Evolutionary conservation across 2,888 invertebrate genomes (phyloP), one percentile per base, ranked within the genome.

Genomic region (Panorpa germanica): DNA sequence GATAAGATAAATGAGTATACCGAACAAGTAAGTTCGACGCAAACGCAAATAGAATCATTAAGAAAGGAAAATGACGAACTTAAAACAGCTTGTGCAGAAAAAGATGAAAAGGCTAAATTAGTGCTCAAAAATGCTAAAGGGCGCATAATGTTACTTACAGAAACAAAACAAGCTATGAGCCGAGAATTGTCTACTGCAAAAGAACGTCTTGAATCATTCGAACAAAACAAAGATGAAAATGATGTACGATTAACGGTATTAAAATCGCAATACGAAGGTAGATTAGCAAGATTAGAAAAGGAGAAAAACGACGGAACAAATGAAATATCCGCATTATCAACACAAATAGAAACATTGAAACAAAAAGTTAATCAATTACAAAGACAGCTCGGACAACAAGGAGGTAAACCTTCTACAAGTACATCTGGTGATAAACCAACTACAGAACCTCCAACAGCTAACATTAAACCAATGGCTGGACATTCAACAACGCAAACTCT

Each of bases 381-480:
- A 41, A 61, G 76, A 8, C 76, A 74, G 45, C 41, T 65, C 17
- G 65, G 63, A 6, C 50, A 57, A 24, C 64, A 64, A 37, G 70
- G 70, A 4, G 65, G 63, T 26, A 77, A 77, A 45, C 65, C 80
- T 12, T 67, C 70, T 22, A 65, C 69, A 3, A 69, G 75, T 41
- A n/a, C n/a, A n/a, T 66, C 78, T 37, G 61, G 70, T 41, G 69
- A 68, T 29, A 69, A 69, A 44, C 53, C 60, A 3, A 59, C 60
- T 8, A 59, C 60, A 3, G 68, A 68, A 19, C 65, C 68, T 8
- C 70, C 77, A 0, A 91, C 88, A 1, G 91, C 91, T 4, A 91
- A 91, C 48, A 91, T 91, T 24, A 85, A 86, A 50, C 91, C 91
- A 0, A 85, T 91, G 76, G 80, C 90, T 3, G 83, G 83, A 42